Conservation (phyloP, 2,797 vertebrate genomes). For the Diplodus puntazzo region DNA sequence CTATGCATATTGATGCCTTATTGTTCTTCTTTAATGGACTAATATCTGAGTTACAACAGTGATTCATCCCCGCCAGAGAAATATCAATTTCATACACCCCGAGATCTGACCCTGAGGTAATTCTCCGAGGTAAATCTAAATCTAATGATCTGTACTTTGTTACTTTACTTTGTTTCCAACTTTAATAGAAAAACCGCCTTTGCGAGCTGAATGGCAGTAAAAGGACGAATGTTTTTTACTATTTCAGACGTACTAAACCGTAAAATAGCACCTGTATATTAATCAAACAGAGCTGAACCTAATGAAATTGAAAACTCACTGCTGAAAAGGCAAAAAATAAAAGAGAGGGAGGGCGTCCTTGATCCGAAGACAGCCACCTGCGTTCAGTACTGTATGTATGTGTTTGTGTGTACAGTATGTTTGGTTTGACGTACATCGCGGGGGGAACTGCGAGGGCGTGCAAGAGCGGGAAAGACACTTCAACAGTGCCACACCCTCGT, state of each 20-base stretch:
- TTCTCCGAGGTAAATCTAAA: constrained; percentile 78
- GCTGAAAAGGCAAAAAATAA: constrained; percentile 63
- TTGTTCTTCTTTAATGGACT: constrained; percentile 88
- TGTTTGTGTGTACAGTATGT: constrained; percentile 20
- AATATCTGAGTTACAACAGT: constrained; percentile 84
- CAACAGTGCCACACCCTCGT: constrained; percentile 89
- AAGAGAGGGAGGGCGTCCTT: constrained; percentile 40
- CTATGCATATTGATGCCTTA: constrained; percentile 88
- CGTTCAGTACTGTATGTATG: constrained; percentile 23
- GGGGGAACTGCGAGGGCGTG: constrained; percentile 34
- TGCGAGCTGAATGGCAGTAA: constrained; percentile 60
- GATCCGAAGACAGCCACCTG: constrained; percentile 55
- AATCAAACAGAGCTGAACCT: constrained; percentile 66
- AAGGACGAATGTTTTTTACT: constrained; percentile 47
- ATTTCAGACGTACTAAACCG: constrained; percentile 62
- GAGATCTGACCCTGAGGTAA: constrained; percentile 82
- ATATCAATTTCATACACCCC: constrained; percentile 85
- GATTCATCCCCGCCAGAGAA: constrained; percentile 82
- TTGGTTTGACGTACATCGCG: constrained; percentile 55
- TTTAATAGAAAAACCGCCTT: constrained; percentile 69
- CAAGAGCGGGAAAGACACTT: constrained; percentile 76
- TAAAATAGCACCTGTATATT: constrained; percentile 71
- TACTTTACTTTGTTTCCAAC: constrained; percentile 76
- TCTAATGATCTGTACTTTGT: constrained; percentile 81
- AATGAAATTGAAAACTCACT: constrained; percentile 65